These are phyloP conservation scores for Arrhamphus sclerolepis DNA, from an alignment of 2,797 vertebrate species.

Conservation along the genomic window DNA sequence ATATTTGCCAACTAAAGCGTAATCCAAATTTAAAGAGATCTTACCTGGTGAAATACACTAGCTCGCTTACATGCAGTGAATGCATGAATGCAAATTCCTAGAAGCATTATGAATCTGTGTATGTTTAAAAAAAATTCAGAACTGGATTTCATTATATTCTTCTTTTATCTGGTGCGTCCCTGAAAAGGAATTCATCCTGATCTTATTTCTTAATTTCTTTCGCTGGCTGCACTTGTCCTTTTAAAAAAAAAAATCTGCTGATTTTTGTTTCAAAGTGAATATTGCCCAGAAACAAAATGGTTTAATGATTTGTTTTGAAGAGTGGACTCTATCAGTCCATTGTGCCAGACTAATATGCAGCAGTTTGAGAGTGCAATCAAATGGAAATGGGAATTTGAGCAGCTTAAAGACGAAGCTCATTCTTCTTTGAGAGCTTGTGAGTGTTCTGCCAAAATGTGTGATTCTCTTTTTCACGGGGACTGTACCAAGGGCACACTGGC, in stretches of 20 bases:
- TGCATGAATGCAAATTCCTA: too few relatives aligned
- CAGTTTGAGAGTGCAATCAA: constrained; percentile 70
- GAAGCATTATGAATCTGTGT: too few relatives aligned
- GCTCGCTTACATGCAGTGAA: too few relatives aligned
- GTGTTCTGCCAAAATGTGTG: constrained; percentile 63
- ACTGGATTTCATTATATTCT: constrained; percentile 51
- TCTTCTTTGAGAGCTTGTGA: constrained; percentile 60
- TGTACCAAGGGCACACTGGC: constrained; percentile 37
- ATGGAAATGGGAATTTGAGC: constrained; percentile 74
- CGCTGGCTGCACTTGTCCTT: constrained; percentile 53
- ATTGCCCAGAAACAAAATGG: constrained; percentile 66
- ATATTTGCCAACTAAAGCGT: constrained; percentile 5
- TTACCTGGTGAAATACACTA: constrained; percentile 15
- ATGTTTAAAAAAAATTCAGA: neutral
- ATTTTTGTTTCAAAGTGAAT: constrained; percentile 62
- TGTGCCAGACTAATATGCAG: constrained; percentile 65
- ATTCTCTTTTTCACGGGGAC: constrained; percentile 35
- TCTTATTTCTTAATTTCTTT: constrained; percentile 51
- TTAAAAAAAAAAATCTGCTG: constrained; percentile 65
- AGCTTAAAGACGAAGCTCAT: constrained; percentile 69
- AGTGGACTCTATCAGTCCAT: constrained; percentile 59
- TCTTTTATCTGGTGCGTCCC: constrained; percentile 35
- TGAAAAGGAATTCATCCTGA: constrained; percentile 47
- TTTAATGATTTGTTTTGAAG: constrained; percentile 63
- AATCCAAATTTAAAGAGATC: constrained; percentile 10